phyloP scores from a whole-genome alignment of 2,888 invertebrate genomes.

The Heteromurus nitidus region DNA sequence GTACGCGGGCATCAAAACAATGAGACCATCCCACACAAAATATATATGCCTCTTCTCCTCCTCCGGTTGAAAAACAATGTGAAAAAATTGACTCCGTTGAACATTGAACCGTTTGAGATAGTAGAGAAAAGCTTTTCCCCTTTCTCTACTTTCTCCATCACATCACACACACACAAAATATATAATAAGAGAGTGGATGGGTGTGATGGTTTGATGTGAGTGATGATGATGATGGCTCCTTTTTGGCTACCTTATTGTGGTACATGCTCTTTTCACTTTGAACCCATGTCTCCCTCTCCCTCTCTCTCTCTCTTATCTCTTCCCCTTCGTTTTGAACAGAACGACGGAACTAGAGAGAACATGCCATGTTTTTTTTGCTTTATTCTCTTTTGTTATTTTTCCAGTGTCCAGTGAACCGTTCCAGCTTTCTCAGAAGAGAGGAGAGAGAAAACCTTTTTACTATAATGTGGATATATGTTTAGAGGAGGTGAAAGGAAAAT shows the following conservation, averaged over 20 bases:
- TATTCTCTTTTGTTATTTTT: not conserved
- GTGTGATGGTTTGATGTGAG: no score
- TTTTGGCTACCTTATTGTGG: not conserved
- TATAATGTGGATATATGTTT: not conserved
- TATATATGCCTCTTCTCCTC: no score
- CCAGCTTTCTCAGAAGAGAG: not conserved
- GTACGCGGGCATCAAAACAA: no score
- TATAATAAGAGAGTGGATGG: no score
- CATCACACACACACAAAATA: no score
- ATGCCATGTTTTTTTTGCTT: not conserved
- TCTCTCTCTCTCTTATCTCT: no score
- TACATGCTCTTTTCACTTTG: not conserved
- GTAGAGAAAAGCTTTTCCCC: no score
- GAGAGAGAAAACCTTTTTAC: not conserved
- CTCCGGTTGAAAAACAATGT: no score
- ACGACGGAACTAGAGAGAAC: not conserved
- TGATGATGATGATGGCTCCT: not conserved
- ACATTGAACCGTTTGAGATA: no score
- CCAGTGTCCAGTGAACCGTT: conserved; percentile 4
- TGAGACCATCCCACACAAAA: no score
- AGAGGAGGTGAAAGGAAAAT: not conserved
- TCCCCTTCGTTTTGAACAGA: not conserved
- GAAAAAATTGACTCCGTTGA: no score
- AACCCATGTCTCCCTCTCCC: not conserved
- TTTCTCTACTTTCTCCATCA: no score